Evolutionary conservation across 2,113 vertebrate genomes (phyloP).

Genomic region (Corapipo altera): DNA sequence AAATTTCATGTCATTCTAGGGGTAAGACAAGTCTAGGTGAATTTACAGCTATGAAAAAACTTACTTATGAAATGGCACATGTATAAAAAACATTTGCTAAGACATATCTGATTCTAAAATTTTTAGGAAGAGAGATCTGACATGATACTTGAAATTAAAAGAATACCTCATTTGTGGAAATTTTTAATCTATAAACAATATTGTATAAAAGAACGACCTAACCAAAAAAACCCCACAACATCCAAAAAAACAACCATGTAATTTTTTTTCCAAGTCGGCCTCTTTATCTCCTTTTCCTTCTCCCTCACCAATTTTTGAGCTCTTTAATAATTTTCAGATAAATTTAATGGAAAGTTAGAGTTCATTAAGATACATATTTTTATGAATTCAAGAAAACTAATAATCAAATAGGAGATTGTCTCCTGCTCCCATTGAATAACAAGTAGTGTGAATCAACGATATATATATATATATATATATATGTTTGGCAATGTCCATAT

Average conservation of each 20-base stretch:
- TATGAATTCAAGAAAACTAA: not conserved
- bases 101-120: not conserved
- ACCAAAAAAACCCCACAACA: not conserved
- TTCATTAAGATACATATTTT: not conserved
- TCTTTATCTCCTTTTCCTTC: not conserved
- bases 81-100: not conserved
- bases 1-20: not conserved
- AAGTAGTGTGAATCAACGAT: not conserved
- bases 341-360: not conserved
- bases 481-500: not conserved
- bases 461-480: too few species aligned
- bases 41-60: not conserved
- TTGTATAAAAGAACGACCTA: not conserved
- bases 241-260: not conserved
- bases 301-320: not conserved
- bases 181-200: not conserved
- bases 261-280: not conserved
- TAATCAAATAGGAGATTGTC: not conserved
- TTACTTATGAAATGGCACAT: not conserved
- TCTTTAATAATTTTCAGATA: not conserved
- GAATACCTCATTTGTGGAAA: rapidly evolving
- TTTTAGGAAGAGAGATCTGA: not conserved
- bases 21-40: not conserved
- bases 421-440: not conserved
- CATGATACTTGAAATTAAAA: not conserved